Evolutionary conservation across 1,140 invertebrate species (phyloP), one percentile per base, ranked within the genome.

Genomic region (Teleogryllus occipitalis): DNA sequence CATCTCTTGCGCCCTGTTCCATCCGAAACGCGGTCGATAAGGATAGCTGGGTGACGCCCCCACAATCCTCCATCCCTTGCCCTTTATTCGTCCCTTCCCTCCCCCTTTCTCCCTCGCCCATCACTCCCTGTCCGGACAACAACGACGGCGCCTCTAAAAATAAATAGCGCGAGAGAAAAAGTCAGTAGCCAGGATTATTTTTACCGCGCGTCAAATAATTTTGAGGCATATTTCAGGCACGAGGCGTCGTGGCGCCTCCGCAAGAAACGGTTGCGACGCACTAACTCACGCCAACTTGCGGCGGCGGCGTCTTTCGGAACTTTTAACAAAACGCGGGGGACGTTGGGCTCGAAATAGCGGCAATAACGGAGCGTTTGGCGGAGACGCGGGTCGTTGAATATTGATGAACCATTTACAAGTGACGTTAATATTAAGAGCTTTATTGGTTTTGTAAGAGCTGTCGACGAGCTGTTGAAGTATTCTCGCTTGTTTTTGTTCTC

Each of bases 81-180:
- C 27, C 27, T 39, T 39, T 39, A 39, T 39, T 39, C 27, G 27
- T 39, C 27, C 27, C 27, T 39, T 39, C 27, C 27, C 27, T 1
- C 27, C 27, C 27, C 5, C 27, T 39, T 39, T 39, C 27, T 39
- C 27, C 27, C 27, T 39, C 27, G 27, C 27, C 27, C 27, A 39
- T 39, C 27, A 39, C 27, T 39, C 27, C 27, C 27, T 39, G 27
- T 39, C 27, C 27, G 27, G 27, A 39, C 27, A 39, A 39, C 27
- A 39, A 39, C 27, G 27, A 2, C 27, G 27, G 27, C 27, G 27
- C 27, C 27, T 39, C 27, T 65, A 65, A 65, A 65, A 65, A 65
- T 65, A 65, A 65, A 65, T 65, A 65, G 54, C 54, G 54, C 54
- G 54, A 65, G 54, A 65, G 54, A 65, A 65, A 65, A 65, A 65